Base-by-base conservation (phyloP, 2,113 vertebrate species). In the Daubentonia madagascariensis region DNA sequence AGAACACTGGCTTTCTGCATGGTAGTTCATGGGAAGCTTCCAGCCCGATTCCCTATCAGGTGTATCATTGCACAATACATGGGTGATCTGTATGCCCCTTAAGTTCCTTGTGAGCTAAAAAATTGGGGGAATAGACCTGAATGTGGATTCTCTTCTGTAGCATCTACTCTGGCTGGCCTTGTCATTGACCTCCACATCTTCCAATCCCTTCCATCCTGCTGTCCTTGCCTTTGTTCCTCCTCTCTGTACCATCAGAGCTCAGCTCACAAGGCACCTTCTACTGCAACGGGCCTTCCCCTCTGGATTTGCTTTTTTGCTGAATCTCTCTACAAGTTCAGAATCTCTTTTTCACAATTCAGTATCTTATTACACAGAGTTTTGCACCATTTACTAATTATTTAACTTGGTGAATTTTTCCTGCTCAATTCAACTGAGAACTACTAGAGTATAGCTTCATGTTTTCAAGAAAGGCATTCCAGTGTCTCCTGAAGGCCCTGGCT, bases 361-460 rank as follows among this genome's bases (percentile, higher is more conserved):
- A 45, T 93, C 95, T 81, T 76, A 80, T 86, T 91, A n/a, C 23
- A n/a, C 35, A 87, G 13, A 28, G 9, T 52, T 87, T 52, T 73
- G 20, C 79, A 48, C 43, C 63, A 8, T 95, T 80, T 95, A 25
- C 12, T 86, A 68, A 85, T 76, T 84, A 75, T 85, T 93, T 76
- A 83, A 43, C 67, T 65, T 57, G 75, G 85, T 78, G 85, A 54
- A 25, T n/a, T 86, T 83, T 87, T 67, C 1, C 57, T 16, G 10
- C 3, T 88, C 40, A 76, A 2, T 80, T 96, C 48, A 84, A 70
- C 14, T 50, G 43, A 80, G 50, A 90, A 65, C 17, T 72, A 35
- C 20, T 84, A 35, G 52, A 73, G 10, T 57, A 7, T 72, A 90
- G 52, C n/a, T 76, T 40, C 35, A 14, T 68, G 45, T 88, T 65